These are phyloP conservation scores for Pocillopora grandis DNA, from an alignment of 92 coral and sea anemone genomes.

Conservation along the genomic window DNA sequence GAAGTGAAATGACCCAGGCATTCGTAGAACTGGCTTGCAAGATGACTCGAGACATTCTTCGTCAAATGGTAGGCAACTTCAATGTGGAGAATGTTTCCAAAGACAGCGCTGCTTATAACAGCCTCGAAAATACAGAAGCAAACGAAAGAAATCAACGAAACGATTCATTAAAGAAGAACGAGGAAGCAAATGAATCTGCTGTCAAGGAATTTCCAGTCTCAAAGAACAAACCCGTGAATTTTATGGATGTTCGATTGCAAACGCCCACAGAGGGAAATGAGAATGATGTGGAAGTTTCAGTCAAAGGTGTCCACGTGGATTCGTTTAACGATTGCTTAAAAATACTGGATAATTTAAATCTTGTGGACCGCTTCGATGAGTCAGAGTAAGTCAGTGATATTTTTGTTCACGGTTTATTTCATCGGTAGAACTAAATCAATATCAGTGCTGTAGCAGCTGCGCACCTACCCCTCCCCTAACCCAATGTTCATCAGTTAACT, in stretches of 20 bases:
- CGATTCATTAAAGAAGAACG: slow-evolving; percentile 23
- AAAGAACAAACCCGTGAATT: slow-evolving; percentile 47
- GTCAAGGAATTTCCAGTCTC: slow-evolving; percentile 36
- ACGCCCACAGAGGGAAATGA: slow-evolving; percentile 34
- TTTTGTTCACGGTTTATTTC: not conserved
- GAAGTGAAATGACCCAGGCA: slow-evolving; percentile 95
- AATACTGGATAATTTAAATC: slow-evolving; percentile 73
- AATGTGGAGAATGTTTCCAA: slow-evolving; percentile 22
- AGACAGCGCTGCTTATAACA: not conserved
- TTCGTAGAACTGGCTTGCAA: slow-evolving; percentile 93
- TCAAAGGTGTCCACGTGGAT: slow-evolving; percentile 80
- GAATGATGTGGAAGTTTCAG: slow-evolving; percentile 52
- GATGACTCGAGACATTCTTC: slow-evolving; percentile 95
- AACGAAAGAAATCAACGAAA: slow-evolving; percentile 14
- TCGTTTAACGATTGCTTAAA: slow-evolving; percentile 90
- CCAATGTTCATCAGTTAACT: too few relatives aligned
- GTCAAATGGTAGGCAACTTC: slow-evolving; percentile 71
- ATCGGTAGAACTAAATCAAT: too few relatives aligned
- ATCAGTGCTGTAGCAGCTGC: too few relatives aligned
- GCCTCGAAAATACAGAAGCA: not conserved
- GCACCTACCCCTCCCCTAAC: too few relatives aligned
- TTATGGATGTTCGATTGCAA: slow-evolving; percentile 67
- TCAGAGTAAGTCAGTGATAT: slow-evolving; percentile 78
- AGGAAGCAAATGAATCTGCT: slow-evolving; percentile 5
- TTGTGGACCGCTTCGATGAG: slow-evolving; percentile 79